Percentiles rank a stretch among this genome's conserved stretches.
phyloP scores from a whole-genome alignment of 1,140 invertebrate species.

The Coenobita brevimanus region DNA sequence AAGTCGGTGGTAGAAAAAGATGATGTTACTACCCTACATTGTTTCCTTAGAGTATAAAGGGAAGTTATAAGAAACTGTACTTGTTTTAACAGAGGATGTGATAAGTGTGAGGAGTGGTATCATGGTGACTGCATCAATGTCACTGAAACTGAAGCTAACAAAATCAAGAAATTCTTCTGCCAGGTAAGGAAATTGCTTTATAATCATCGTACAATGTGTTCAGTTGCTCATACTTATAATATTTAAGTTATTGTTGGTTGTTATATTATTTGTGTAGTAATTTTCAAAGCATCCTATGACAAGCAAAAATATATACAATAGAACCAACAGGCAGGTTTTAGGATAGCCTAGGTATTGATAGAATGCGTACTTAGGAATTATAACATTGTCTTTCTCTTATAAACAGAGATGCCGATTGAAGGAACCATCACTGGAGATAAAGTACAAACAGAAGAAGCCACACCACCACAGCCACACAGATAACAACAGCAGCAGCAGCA shows the following conservation, averaged over 20 bases:
- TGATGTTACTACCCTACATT: no score
- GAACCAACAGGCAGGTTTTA: no score
- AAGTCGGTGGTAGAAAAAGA: no score
- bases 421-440: constrained; percentile 86
- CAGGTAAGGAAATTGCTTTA: constrained; percentile 39
- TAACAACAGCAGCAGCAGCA: no score
- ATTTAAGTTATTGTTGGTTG: no score
- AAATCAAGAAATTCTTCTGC: constrained; percentile 96
- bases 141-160: constrained; percentile 92
- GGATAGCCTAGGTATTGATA: no score
- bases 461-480: constrained; percentile 54
- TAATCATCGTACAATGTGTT: neutral
- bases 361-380: no score
- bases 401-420: constrained; percentile 81
- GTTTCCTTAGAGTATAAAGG: no score
- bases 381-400: neutral
- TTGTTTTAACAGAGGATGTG: constrained; percentile 85
- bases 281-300: neutral
- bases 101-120: constrained; percentile 98
- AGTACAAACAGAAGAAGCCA: constrained; percentile 81
- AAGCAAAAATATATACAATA: neutral
- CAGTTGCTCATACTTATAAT: neutral
- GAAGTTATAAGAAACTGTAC: no score
- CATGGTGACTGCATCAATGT: constrained; percentile 98
- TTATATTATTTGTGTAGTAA: neutral